Conservation (phyloP, 2,797 vertebrate genomes). For the Onychomys arenicola region DNA sequence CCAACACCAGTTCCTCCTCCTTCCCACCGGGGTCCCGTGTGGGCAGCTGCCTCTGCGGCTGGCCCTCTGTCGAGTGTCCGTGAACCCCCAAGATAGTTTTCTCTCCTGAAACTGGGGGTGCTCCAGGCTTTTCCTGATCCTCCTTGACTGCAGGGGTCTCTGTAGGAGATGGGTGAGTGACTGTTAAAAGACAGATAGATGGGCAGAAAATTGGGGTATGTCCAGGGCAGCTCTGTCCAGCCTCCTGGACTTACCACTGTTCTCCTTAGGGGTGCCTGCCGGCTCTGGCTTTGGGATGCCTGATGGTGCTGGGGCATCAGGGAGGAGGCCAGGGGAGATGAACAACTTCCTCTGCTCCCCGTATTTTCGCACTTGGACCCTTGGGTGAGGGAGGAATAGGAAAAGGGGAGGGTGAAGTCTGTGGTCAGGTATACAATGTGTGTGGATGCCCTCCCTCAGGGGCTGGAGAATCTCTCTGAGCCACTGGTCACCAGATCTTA, state of each 20-base stretch:
- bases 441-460: neutral
- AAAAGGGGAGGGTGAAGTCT: neutral
- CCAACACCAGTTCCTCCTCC: constrained; percentile 74
- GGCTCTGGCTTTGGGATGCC: neutral
- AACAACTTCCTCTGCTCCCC: constrained; percentile 75
- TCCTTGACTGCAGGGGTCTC: neutral
- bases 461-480: neutral
- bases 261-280: neutral
- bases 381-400: neutral
- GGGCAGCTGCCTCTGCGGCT: neutral
- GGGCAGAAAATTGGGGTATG: rapidly evolving
- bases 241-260: constrained; percentile 35
- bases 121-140: neutral
- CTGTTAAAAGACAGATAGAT: neutral
- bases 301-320: neutral
- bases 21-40: constrained; percentile 72
- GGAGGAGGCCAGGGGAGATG: constrained; percentile 75
- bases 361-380: constrained; percentile 78
- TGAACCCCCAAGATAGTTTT: rapidly evolving
- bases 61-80: neutral
- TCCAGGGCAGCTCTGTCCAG: rapidly evolving
- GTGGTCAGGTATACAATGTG: neutral
- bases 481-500: neutral
- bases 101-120: neutral
- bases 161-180: neutral